Conservation (phyloP, 92 coral and sea anemone genomes). For the Siderastrea siderea region DNA sequence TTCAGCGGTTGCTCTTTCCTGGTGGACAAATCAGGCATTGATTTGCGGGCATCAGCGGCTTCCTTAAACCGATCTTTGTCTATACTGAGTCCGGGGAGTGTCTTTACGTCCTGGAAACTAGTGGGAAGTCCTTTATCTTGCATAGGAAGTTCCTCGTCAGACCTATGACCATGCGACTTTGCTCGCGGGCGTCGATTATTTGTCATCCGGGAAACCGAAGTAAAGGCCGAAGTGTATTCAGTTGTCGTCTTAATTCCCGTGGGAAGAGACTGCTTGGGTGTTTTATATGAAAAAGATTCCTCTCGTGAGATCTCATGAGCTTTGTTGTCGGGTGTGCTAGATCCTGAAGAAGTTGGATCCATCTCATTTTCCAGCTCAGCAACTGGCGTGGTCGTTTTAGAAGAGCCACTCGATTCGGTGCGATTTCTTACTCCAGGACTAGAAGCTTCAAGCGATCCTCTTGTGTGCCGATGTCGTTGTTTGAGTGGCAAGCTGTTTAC, state of each 20-base stretch:
- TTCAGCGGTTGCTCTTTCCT: constrained; percentile 18
- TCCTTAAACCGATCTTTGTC: constrained; percentile 63
- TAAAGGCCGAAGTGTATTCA: constrained; percentile 61
- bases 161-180: constrained; percentile 50
- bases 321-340: background rate
- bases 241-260: background rate
- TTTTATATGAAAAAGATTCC: constrained; percentile 9
- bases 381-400: constrained; percentile 82
- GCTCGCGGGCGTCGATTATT: constrained; percentile 45
- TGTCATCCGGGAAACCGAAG: constrained; percentile 47
- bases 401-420: constrained; percentile 77
- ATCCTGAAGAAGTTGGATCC: background rate
- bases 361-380: constrained; percentile 52
- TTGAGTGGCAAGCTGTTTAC: constrained; percentile 74
- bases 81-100: constrained; percentile 38
- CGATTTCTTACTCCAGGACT: constrained; percentile 47
- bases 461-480: constrained; percentile 72
- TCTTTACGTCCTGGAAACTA: constrained; percentile 33
- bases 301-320: constrained; percentile 25
- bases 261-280: constrained; percentile 1
- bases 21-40: constrained; percentile 86
- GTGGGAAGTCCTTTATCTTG: constrained; percentile 18
- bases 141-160: constrained; percentile 47
- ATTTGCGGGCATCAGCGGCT: constrained; percentile 77
- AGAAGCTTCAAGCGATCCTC: constrained; percentile 70